These are phyloP conservation scores for Halictus quadricinctus DNA, from an alignment of 2,888 invertebrate species.

Conservation along the genomic window DNA sequence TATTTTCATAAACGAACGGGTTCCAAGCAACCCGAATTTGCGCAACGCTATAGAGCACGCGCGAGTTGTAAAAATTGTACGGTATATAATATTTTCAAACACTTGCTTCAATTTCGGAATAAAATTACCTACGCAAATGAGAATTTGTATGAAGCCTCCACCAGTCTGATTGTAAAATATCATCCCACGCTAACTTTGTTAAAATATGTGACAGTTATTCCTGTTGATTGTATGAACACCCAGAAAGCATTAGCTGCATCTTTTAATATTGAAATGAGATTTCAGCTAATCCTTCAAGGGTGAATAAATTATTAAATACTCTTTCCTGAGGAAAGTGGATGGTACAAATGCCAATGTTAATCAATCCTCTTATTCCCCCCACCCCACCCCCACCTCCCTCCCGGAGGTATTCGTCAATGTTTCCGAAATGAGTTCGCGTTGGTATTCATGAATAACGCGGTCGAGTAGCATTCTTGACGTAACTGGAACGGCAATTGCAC, in stretches of 20 bases:
- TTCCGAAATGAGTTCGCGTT: slow-evolving; percentile 65
- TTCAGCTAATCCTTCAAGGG: not conserved
- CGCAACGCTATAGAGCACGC: no score
- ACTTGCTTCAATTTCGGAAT: not conserved
- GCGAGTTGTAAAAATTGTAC: not conserved
- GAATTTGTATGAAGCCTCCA: not conserved
- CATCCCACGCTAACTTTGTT: not conserved
- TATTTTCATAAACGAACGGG: not conserved
- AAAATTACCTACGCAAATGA: not conserved
- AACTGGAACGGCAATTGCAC: slow-evolving; percentile 66
- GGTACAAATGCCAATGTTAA: not conserved
- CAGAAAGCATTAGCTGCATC: not conserved
- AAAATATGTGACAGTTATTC: not conserved
- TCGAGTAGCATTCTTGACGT: slow-evolving; percentile 65
- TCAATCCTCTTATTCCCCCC: slow-evolving; percentile 7
- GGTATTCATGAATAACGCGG: slow-evolving; percentile 65
- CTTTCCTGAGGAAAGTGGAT: not conserved
- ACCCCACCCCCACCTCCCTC: no score
- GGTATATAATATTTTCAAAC: not conserved
- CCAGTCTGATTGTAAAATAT: not conserved
- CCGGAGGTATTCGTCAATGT: slow-evolving; percentile 60
- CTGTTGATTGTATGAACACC: not conserved
- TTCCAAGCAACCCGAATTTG: not conserved
- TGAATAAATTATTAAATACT: not conserved
- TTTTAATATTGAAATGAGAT: not conserved